phyloP scores from a whole-genome alignment of 2,797 vertebrate genomes.

The Etheostoma perlongum region DNA sequence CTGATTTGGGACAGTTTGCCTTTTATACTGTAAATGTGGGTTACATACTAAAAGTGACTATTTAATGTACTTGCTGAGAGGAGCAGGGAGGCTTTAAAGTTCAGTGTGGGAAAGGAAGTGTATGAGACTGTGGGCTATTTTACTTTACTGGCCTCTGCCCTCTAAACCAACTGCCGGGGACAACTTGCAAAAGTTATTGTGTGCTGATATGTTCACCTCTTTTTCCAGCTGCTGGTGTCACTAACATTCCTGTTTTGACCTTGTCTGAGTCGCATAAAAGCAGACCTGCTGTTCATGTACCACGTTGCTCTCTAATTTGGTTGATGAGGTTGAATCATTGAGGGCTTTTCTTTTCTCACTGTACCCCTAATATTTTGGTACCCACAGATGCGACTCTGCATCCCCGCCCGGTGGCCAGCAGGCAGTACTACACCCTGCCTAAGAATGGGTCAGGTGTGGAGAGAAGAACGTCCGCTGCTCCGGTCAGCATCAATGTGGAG shows the following conservation, averaged over 20 bases:
- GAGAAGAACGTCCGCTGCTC: slow-evolving; percentile 82
- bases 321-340: slow-evolving; percentile 29
- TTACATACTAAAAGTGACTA: slow-evolving; percentile 52
- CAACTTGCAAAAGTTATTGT: slow-evolving; percentile 51
- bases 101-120: slow-evolving; percentile 71
- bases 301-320: neutral
- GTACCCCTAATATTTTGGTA: slow-evolving; percentile 34
- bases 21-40: slow-evolving; percentile 60
- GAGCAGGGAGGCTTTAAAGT: slow-evolving; percentile 48
- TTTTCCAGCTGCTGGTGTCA: slow-evolving; percentile 62
- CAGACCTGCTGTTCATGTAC: slow-evolving; percentile 8
- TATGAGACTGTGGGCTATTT: slow-evolving; percentile 58
- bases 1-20: slow-evolving; percentile 49
- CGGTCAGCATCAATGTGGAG: slow-evolving; percentile 85
- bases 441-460: slow-evolving; percentile 87
- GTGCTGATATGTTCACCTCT: slow-evolving; percentile 45
- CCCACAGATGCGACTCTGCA: slow-evolving; percentile 90
- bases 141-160: slow-evolving; percentile 67
- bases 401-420: slow-evolving; percentile 88
- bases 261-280: slow-evolving; percentile 37
- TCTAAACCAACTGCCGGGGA: slow-evolving; percentile 54
- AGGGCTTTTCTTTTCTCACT: slow-evolving; percentile 17
- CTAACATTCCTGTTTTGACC: slow-evolving; percentile 42
- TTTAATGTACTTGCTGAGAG: slow-evolving; percentile 45
- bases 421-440: slow-evolving; percentile 92